These are phyloP conservation scores for Archocentrus centrarchus DNA, from an alignment of 2,113 vertebrate species.

Conservation along the genomic window DNA sequence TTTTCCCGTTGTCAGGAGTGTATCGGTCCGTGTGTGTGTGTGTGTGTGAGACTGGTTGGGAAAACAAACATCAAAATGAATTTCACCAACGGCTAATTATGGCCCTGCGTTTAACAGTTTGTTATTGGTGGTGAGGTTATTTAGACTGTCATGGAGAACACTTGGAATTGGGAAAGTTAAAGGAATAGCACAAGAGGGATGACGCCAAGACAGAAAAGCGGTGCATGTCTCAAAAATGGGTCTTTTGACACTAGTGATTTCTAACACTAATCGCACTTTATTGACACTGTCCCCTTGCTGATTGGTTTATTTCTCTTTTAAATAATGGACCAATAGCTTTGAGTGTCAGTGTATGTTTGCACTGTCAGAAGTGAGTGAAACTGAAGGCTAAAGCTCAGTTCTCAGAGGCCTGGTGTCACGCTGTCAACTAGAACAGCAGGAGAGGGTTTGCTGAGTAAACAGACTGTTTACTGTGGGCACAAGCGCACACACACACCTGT, in stretches of 20 bases:
- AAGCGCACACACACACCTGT: constrained; percentile 32
- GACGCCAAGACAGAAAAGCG: neutral
- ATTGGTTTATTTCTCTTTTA: constrained; percentile 38
- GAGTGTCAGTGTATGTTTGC: constrained; percentile 43
- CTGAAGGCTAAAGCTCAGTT: constrained; percentile 20
- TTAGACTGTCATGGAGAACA: neutral
- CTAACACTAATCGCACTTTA: neutral
- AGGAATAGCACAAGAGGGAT: no score
- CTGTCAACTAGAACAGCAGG: constrained; percentile 56
- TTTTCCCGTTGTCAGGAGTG: constrained; percentile 22
- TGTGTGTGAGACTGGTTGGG: constrained; percentile 1
- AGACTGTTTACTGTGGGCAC: constrained; percentile 16
- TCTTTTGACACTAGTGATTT: constrained; percentile 3
- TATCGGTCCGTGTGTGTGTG: neutral
- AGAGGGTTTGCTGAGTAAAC: constrained; percentile 46
- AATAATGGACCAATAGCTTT: constrained; percentile 12
- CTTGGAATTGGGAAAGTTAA: neutral
- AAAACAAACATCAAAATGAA: neutral
- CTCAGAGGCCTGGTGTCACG: constrained; percentile 28
- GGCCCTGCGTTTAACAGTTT: neutral
- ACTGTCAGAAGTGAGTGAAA: constrained; percentile 26
- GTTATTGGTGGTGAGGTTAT: neutral
- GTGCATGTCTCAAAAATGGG: neutral
- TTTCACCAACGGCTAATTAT: neutral
- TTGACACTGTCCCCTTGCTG: constrained; percentile 9